A percentile compares a stretch with the other conserved stretches of the same genome.
Conservation (phyloP, 2,888 invertebrate genomes). For the Lithosia quadra region DNA sequence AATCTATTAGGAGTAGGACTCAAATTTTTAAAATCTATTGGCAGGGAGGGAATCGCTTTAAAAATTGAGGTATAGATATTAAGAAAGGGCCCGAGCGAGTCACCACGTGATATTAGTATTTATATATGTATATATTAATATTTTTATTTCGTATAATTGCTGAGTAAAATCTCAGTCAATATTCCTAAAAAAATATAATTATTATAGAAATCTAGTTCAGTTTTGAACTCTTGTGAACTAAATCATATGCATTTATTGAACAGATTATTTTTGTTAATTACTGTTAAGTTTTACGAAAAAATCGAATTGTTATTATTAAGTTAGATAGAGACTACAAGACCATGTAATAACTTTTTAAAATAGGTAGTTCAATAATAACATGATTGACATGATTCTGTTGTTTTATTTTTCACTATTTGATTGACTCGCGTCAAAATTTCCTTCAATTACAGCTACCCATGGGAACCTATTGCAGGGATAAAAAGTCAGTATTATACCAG, state of each 20-base stretch:
- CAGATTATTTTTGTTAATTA: background rate
- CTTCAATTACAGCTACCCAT: too few relatives aligned
- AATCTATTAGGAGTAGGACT: background rate
- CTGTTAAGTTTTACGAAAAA: background rate
- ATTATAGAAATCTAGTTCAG: background rate
- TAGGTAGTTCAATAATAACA: background rate
- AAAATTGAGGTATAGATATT: background rate
- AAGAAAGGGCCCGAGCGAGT: background rate
- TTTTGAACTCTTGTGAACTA: background rate
- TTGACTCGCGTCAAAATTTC: too few relatives aligned
- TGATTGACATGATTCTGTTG: background rate
- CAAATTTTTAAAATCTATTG: background rate
- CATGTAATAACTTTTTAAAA: background rate
- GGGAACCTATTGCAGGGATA: too few relatives aligned
- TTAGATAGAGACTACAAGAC: background rate
- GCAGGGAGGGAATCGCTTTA: background rate
- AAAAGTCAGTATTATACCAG: too few relatives aligned
- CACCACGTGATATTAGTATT: background rate
- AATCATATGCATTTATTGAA: background rate
- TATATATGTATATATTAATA: background rate
- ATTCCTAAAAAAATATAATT: background rate
- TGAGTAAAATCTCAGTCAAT: background rate
- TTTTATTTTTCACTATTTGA: too few relatives aligned
- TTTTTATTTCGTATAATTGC: background rate
- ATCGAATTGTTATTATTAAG: background rate